A percentile compares a stretch with the other conserved stretches of the same genome.
Evolutionary conservation across 2,113 vertebrate genomes (phyloP).

Genomic region (Ammodytes marinus): DNA sequence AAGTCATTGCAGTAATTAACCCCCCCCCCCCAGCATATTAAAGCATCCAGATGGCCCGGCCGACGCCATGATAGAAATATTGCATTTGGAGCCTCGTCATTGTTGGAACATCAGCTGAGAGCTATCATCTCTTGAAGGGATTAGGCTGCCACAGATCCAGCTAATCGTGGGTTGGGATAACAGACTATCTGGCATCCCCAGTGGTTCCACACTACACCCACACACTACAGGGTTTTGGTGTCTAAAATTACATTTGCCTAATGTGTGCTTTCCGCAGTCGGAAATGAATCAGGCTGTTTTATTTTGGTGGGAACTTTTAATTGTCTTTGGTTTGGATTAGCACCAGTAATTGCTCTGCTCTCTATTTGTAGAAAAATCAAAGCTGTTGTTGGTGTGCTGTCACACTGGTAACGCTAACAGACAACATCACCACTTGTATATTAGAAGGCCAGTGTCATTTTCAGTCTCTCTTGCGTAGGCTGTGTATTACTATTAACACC

Average conservation of each 20-base stretch:
- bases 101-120: slow-evolving; percentile 78
- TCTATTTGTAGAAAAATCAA: slow-evolving; percentile 11
- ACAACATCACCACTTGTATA: background rate
- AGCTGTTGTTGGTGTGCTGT: background rate
- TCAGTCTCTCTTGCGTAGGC: too few species aligned
- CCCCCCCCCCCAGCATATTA: slow-evolving; percentile 59
- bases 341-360: slow-evolving; percentile 3
- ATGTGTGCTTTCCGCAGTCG: slow-evolving; percentile 35
- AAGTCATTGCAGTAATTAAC: slow-evolving; percentile 78
- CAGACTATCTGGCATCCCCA: slow-evolving; percentile 58
- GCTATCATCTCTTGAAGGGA: slow-evolving; percentile 77
- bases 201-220: slow-evolving; percentile 33
- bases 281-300: slow-evolving; percentile 14
- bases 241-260: slow-evolving; percentile 57
- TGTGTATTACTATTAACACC: too few species aligned
- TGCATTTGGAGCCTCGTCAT: slow-evolving; percentile 71
- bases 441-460: too few species aligned
- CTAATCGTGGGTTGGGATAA: slow-evolving; percentile 75
- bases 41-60: slow-evolving; percentile 75
- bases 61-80: slow-evolving; percentile 64
- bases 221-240: slow-evolving; percentile 46
- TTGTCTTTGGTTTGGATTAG: slow-evolving; percentile 18
- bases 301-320: slow-evolving; percentile 36
- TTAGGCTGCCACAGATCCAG: slow-evolving; percentile 75
- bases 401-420: background rate